Base-by-base conservation (phyloP, 2,888 invertebrate species). In the Eupithecia inturbata region DNA sequence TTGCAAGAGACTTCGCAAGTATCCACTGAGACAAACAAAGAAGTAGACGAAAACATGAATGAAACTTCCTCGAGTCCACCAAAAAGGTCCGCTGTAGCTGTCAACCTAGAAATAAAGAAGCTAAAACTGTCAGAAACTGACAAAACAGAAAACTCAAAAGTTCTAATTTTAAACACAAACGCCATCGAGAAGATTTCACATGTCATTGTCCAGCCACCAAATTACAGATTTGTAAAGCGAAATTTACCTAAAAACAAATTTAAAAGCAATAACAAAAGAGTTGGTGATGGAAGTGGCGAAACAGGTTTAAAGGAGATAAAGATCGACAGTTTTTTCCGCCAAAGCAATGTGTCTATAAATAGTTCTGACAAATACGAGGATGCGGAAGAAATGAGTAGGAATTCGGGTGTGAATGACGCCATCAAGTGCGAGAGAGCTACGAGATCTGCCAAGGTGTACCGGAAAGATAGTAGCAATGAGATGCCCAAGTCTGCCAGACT, bases 111-210 rank as follows among this genome's bases (percentile, higher is more conserved):
- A 90, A 91, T 92, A 80, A 93, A 92, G 89, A 93, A 89, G 84
- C 88, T 88, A 81, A 92, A 89, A 77, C 76, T 85, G 84, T 84
- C 89, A 85, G 66, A 77, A 76, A 81, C 82, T 78, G 83, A 85
- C 81, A 84, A 79, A 75, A 79, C 79, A 85, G 89, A 90, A 84
- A 86, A 89, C 84, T 81, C 87, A 81, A 92, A 90, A 86, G 88
- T 94, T 94, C 94, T 93, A 87, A 92, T 92, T 94, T 93, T 93
- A 85, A 94, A 94, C 74, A 91, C 92, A 82, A 87, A 92, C 86
- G 91, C 91, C 87, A 89, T 91, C 86, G 90, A 91, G 82, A 92
- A 90, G 85, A 86, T 93, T 81, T 89, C 91, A 72, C 90, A 92
- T 88, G 92, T 92, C 89, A 93, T 91, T 86, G 88, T 93, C 80